Percentiles rank a stretch among this genome's conserved stretches.
phyloP scores from a whole-genome alignment of 2,888 invertebrate species.

The Eulithis testata region DNA sequence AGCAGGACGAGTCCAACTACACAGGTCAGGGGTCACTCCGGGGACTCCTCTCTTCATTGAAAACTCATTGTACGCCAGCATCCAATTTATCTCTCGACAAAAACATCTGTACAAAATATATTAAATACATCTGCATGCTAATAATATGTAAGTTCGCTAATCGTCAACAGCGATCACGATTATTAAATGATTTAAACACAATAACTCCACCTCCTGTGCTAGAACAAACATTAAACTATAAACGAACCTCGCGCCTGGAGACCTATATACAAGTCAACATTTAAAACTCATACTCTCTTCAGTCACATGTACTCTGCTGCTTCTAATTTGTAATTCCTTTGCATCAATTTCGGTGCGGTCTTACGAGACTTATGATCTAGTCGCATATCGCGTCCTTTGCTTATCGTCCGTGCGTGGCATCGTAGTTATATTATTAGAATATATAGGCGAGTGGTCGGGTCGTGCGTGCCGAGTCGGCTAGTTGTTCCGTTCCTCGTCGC shows the following conservation, averaged over 20 bases:
- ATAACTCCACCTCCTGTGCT: slow-evolving; percentile 79
- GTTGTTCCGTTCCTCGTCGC: slow-evolving; percentile 90
- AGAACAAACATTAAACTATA: slow-evolving; percentile 81
- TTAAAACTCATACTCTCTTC: slow-evolving; percentile 74
- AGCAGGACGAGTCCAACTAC: slow-evolving; percentile 55
- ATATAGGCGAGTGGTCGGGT: slow-evolving; percentile 50
- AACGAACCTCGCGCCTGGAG: slow-evolving; percentile 59
- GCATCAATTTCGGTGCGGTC: slow-evolving; percentile 69
- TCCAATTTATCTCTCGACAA: slow-evolving; percentile 85
- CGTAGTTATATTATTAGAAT: slow-evolving; percentile 74
- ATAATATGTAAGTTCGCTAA: slow-evolving; percentile 82
- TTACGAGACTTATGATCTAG: slow-evolving; percentile 67
- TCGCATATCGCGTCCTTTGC: slow-evolving; percentile 80
- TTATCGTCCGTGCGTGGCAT: slow-evolving; percentile 83
- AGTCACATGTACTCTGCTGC: slow-evolving; percentile 65
- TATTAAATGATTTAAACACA: slow-evolving; percentile 85
- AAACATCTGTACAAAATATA: slow-evolving; percentile 86
- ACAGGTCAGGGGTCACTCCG: slow-evolving; percentile 66
- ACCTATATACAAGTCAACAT: slow-evolving; percentile 81
- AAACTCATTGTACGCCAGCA: slow-evolving; percentile 84
- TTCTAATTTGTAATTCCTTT: slow-evolving; percentile 78
- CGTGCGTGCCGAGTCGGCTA: slow-evolving; percentile 46
- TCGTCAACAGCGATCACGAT: slow-evolving; percentile 83
- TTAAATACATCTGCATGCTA: slow-evolving; percentile 85
- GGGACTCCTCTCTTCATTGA: slow-evolving; percentile 79